These are phyloP conservation scores for Macrophya annulata DNA, from an alignment of 2,888 invertebrate genomes.

Conservation along the genomic window DNA sequence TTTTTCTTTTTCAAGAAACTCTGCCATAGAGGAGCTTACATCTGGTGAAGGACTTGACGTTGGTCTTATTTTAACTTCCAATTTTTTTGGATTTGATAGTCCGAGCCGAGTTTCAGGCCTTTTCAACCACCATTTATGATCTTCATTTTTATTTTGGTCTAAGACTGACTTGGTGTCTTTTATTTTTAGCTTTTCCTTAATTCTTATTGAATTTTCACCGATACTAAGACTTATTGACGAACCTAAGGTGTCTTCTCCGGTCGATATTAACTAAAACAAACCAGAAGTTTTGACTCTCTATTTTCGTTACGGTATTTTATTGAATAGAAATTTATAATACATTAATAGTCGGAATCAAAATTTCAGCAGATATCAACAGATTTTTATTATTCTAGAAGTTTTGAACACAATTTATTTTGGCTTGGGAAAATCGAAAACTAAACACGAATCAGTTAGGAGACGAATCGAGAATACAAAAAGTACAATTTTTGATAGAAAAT, in stretches of 20 bases:
- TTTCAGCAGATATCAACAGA: not conserved
- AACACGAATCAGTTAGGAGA: not conserved
- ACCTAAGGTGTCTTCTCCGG: conserved; percentile 69
- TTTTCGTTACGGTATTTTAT: not conserved
- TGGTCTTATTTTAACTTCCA: conserved; percentile 59
- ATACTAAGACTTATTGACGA: conserved; percentile 73
- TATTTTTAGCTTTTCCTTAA: conserved; percentile 69
- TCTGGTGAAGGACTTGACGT: conserved; percentile 69
- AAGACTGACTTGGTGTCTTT: conserved; percentile 48
- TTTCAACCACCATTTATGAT: conserved; percentile 72
- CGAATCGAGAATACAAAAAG: not conserved
- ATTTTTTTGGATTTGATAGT: conserved; percentile 61
- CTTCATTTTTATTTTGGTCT: not conserved
- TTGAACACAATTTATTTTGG: not conserved
- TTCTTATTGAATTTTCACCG: conserved; percentile 71
- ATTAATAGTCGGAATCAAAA: not conserved
- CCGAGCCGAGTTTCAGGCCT: conserved; percentile 69
- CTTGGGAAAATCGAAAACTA: not conserved
- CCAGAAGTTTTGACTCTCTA: not conserved
- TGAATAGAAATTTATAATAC: not conserved
- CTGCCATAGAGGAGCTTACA: conserved; percentile 74
- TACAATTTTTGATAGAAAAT: not conserved
- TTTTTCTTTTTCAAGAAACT: conserved; percentile 75
- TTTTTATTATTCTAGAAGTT: not conserved
- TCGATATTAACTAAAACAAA: conserved; percentile 58